These are phyloP conservation scores for Festucalex cinctus DNA, from an alignment of 2,113 vertebrate genomes.

Conservation along the genomic window DNA sequence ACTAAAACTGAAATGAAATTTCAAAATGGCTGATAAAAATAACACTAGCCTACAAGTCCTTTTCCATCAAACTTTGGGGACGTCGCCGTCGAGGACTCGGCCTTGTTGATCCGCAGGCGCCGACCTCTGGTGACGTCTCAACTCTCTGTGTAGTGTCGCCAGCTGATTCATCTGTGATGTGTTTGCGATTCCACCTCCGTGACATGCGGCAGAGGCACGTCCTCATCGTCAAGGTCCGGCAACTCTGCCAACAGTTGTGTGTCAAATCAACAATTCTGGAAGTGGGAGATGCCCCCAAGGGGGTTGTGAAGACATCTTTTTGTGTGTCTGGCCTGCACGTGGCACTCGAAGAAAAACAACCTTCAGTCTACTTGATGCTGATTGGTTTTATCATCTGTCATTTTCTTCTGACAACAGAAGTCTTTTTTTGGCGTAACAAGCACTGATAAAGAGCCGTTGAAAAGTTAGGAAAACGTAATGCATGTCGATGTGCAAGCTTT, in stretches of 20 bases:
- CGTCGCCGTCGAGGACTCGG: background rate
- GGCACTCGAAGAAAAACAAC: background rate
- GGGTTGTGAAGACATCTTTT: background rate
- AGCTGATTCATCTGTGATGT: conserved; percentile 15
- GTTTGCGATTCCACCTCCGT: background rate
- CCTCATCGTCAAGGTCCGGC: conserved; percentile 37
- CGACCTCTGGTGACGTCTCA: conserved; percentile 27
- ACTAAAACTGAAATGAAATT: too few species aligned
- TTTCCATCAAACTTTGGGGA: background rate
- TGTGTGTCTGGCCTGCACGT: background rate
- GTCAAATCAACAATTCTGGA: conserved; percentile 32
- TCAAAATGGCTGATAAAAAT: too few species aligned
- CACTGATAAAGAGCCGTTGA: background rate
- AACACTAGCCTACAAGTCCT: background rate
- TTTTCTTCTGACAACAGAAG: background rate
- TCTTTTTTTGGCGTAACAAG: background rate
- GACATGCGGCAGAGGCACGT: conserved; percentile 30
- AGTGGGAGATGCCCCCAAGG: conserved; percentile 7
- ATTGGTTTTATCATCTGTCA: background rate
- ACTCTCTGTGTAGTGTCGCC: conserved; percentile 14
- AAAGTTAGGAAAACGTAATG: background rate
- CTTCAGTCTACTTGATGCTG: background rate
- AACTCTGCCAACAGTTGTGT: conserved; percentile 34
- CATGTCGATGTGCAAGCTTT: background rate
- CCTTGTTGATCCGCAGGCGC: background rate